These are phyloP conservation scores for Caenorhabditis drosophilae DNA, from an alignment of 2,888 invertebrate species.

Conservation along the genomic window DNA sequence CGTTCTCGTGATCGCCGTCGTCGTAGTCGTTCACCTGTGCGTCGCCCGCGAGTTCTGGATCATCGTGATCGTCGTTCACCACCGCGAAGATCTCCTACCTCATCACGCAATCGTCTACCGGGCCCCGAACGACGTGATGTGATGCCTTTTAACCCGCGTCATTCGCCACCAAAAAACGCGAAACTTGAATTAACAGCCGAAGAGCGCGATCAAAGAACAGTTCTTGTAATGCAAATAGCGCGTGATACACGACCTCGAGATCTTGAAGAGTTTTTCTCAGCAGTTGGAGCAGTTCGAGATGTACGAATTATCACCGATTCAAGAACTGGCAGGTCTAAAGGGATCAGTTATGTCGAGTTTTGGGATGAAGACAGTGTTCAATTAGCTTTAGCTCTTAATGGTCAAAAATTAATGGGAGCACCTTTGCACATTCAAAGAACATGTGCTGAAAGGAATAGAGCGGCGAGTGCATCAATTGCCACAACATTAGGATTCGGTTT, in stretches of 20 bases:
- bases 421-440: slow-evolving; percentile 98
- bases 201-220: slow-evolving; percentile 96
- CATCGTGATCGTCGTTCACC: slow-evolving; percentile 36
- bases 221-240: slow-evolving; percentile 86
- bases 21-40: slow-evolving; percentile 41
- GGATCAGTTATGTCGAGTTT: slow-evolving; percentile 99
- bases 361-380: slow-evolving; percentile 89
- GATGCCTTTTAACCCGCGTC: slow-evolving; percentile 68
- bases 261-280: slow-evolving; percentile 90
- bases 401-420: slow-evolving; percentile 85
- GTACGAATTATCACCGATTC: slow-evolving; percentile 98
- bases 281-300: slow-evolving; percentile 93
- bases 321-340: slow-evolving; percentile 96
- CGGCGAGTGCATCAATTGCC: slow-evolving; percentile 67
- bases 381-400: slow-evolving; percentile 81
- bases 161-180: slow-evolving; percentile 64
- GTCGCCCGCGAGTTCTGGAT: slow-evolving; percentile 28
- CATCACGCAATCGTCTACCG: slow-evolving; percentile 78
- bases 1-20: slow-evolving; percentile 42
- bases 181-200: slow-evolving; percentile 80
- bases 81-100: slow-evolving; percentile 36
- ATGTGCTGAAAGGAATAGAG: slow-evolving; percentile 80
- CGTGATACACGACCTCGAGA: slow-evolving; percentile 64
- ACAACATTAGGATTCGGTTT: slow-evolving; percentile 70
- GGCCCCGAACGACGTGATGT: slow-evolving; percentile 69